phyloP scores from a whole-genome alignment of 30 jellyfish, hydroid and myxozoan species.

The Pelagia noctiluca region DNA sequence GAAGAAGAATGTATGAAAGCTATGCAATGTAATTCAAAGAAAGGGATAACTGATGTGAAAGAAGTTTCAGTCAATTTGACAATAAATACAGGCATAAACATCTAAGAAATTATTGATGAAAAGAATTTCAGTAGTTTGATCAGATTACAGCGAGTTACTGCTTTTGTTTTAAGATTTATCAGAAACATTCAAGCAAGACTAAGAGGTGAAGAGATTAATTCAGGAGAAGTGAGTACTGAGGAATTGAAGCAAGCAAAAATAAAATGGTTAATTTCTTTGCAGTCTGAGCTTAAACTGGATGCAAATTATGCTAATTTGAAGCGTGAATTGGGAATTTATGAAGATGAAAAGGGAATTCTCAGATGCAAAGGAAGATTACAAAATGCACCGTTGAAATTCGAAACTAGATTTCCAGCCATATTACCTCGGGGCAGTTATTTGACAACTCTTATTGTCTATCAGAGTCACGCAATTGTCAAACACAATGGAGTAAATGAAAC shows the following conservation, averaged over 20 bases:
- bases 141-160: too few species aligned
- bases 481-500: not conserved
- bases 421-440: constrained; percentile 52
- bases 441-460: constrained; percentile 40
- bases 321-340: too few species aligned
- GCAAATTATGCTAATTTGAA: constrained; percentile 6
- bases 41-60: not conserved
- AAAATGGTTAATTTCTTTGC: constrained; percentile 18
- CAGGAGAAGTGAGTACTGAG: constrained; percentile 37
- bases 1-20: too few species aligned
- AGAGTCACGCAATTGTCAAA: not conserved
- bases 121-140: too few species aligned
- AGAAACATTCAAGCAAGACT: constrained; percentile 22
- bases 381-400: constrained; percentile 50
- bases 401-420: constrained; percentile 36
- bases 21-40: not conserved
- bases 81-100: not conserved
- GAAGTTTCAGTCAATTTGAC: not conserved
- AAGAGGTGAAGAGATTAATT: not conserved
- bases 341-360: constrained; percentile 64
- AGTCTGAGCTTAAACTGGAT: constrained; percentile 3
- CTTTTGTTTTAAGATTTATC: constrained; percentile 11
- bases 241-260: constrained; percentile 30
- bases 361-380: constrained; percentile 66
- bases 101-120: not conserved